These are phyloP conservation scores for Phyllostomus hastatus DNA, from an alignment of 2,113 vertebrate genomes.

Conservation along the genomic window DNA sequence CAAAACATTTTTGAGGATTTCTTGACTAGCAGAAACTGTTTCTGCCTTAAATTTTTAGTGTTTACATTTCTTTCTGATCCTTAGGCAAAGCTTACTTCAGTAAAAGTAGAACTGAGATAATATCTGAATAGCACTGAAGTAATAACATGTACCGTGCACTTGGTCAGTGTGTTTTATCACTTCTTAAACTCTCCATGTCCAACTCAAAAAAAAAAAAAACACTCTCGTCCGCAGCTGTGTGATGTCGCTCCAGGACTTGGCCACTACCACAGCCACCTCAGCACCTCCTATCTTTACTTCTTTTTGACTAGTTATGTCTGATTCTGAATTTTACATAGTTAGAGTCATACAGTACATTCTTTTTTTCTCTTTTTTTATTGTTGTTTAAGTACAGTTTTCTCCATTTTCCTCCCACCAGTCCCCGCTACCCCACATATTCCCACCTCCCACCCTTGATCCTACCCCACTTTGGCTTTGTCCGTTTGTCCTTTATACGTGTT, in stretches of 20 bases:
- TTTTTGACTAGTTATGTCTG: neutral
- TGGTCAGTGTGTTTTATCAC: neutral
- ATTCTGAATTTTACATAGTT: neutral
- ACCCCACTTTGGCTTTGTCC: too few species aligned
- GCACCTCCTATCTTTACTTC: neutral
- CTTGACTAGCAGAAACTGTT: constrained; percentile 80
- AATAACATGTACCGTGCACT: neutral
- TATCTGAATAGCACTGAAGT: neutral
- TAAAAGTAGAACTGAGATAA: neutral
- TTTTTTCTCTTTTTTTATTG: neutral
- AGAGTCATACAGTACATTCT: neutral
- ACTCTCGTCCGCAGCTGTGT: neutral
- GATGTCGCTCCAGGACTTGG: neutral
- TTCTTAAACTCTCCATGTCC: too few species aligned
- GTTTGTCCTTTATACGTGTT: too few species aligned
- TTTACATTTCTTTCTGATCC: neutral
- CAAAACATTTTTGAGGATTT: constrained; percentile 83
- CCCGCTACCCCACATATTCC: too few species aligned
- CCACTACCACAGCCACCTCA: neutral
- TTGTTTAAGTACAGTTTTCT: too few species aligned
- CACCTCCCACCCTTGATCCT: too few species aligned
- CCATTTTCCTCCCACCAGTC: too few species aligned
- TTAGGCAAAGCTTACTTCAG: neutral
- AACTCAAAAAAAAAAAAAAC: neutral
- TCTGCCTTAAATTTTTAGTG: constrained; percentile 80